Evolutionary conservation across 2,797 vertebrate genomes (phyloP).

Genomic region (Peromyscus nudipes): DNA sequence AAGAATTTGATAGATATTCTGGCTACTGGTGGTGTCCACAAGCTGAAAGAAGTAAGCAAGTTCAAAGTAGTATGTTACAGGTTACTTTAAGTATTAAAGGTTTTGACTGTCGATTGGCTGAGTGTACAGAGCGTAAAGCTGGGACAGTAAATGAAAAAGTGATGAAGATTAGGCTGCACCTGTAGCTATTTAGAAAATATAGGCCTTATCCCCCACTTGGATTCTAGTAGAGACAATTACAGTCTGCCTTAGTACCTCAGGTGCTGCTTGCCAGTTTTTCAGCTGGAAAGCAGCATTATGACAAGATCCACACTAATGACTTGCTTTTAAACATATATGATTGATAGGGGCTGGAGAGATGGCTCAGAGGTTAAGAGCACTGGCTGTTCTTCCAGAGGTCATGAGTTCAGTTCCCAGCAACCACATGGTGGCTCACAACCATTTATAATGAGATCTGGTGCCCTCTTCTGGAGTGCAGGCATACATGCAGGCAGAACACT

Average conservation of each 20-base stretch:
- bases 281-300: conserved; percentile 27
- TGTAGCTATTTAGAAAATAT: conserved; percentile 44
- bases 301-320: neutral
- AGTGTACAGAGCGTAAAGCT: neutral
- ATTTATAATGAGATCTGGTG: too few relatives aligned
- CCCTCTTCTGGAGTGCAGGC: too few relatives aligned
- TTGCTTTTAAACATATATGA: neutral
- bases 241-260: neutral
- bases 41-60: conserved; percentile 88
- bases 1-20: conserved; percentile 93
- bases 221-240: conserved; percentile 34
- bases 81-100: neutral
- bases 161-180: neutral
- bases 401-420: too few relatives aligned
- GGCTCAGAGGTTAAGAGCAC: too few relatives aligned
- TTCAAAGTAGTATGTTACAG: conserved; percentile 35
- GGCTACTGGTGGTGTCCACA: conserved; percentile 92
- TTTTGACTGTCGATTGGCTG: conserved; percentile 22
- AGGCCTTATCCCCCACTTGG: neutral
- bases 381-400: too few relatives aligned
- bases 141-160: conserved; percentile 51
- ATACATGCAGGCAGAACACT: too few relatives aligned
- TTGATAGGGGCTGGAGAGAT: too few relatives aligned
- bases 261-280: conserved; percentile 38
- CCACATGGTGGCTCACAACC: too few relatives aligned